These are phyloP conservation scores for Hyperoplus lanceolatus DNA, from an alignment of 2,797 vertebrate species.

Conservation along the genomic window DNA sequence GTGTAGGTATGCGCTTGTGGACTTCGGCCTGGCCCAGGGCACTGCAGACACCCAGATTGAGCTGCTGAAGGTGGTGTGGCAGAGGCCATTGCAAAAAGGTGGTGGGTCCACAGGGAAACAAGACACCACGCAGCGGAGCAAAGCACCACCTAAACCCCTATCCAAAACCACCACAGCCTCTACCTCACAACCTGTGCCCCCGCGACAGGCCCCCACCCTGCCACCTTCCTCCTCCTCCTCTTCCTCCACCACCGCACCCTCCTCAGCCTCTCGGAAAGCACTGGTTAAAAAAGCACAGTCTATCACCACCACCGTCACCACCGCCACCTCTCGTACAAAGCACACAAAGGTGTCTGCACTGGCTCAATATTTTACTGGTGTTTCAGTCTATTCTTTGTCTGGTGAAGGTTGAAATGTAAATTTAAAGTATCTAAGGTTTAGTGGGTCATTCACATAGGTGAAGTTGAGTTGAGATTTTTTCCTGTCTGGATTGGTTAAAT, in stretches of 20 bases:
- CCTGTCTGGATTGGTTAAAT: not conserved
- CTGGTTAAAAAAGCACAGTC: conserved; percentile 85
- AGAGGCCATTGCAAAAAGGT: conserved; percentile 85
- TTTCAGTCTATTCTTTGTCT: not conserved
- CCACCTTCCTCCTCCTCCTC: conserved; percentile 77
- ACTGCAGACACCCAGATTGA: conserved; percentile 93
- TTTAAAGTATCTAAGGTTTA: not conserved
- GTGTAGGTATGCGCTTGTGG: conserved; percentile 93
- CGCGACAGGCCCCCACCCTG: conserved; percentile 51
- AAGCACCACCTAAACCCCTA: conserved; percentile 62
- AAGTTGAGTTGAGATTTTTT: conserved; percentile 1
- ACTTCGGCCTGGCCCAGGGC: conserved; percentile 98
- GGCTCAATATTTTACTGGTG: conserved; percentile 34
- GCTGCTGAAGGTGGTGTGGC: conserved; percentile 91
- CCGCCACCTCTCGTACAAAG: conserved; percentile 81
- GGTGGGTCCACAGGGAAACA: conserved; percentile 84
- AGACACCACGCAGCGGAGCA: conserved; percentile 76
- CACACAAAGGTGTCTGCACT: conserved; percentile 89
- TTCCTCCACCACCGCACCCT: conserved; percentile 51
- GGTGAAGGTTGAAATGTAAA: not conserved
- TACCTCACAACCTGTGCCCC: conserved; percentile 71
- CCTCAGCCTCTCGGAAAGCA: conserved; percentile 76
- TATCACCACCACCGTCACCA: conserved; percentile 71
- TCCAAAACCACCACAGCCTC: conserved; percentile 50
- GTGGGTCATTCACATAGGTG: not conserved